Conservation (phyloP, 2,888 invertebrate species). For the Ornithoptera alexandrae region DNA sequence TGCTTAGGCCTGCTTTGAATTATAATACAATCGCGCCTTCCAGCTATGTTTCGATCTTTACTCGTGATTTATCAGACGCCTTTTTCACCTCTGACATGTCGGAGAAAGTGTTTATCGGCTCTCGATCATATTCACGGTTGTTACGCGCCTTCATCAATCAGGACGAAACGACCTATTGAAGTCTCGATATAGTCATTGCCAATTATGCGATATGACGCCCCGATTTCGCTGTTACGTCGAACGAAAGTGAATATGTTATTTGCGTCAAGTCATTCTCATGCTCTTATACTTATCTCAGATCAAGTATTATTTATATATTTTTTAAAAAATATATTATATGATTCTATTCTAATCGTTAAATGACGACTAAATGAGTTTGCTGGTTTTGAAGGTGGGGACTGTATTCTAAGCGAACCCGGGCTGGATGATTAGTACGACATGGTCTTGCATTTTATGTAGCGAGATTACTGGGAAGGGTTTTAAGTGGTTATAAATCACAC, state of each 20-base stretch:
- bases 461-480: too few species aligned
- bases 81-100: constrained; percentile 52
- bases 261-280: constrained; percentile 2
- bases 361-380: too few species aligned
- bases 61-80: constrained; percentile 52
- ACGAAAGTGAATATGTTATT: constrained; percentile 22
- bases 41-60: constrained; percentile 55
- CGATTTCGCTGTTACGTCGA: constrained; percentile 21
- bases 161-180: constrained; percentile 40
- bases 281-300: too few species aligned
- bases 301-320: too few species aligned
- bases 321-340: too few species aligned
- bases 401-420: too few species aligned
- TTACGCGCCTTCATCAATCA: constrained; percentile 52
- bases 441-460: too few species aligned
- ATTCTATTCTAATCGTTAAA: too few species aligned
- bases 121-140: constrained; percentile 55
- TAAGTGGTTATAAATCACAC: too few species aligned
- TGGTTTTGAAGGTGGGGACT: too few species aligned
- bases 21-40: constrained; percentile 38
- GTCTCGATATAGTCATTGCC: constrained; percentile 28
- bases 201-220: constrained; percentile 24
- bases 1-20: background rate
- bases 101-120: constrained; percentile 61
- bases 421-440: too few species aligned